Conservation (phyloP, 2,888 invertebrate genomes). For the Xylocampa areola region DNA sequence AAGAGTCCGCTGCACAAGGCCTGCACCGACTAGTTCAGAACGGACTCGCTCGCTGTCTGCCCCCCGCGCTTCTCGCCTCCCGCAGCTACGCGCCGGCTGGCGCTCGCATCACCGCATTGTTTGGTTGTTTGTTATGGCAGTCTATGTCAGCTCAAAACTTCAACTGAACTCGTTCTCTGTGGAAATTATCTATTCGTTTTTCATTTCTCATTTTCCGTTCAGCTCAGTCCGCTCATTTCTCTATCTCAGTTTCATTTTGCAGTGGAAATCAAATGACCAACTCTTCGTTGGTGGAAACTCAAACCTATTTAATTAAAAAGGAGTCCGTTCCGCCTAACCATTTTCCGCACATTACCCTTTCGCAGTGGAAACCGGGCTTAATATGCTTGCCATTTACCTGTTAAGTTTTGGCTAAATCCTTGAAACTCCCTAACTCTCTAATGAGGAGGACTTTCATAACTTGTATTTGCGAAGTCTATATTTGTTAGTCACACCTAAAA, state of each 20-base stretch:
- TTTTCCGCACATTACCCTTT: slow-evolving; percentile 1
- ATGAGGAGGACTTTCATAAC: slow-evolving; percentile 27
- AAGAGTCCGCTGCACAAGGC: too few relatives aligned
- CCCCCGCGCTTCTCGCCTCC: too few relatives aligned
- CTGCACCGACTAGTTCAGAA: too few relatives aligned
- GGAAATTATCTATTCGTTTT: slow-evolving; percentile 29
- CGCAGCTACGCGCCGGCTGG: too few relatives aligned
- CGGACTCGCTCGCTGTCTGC: too few relatives aligned
- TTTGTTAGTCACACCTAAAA: slow-evolving; percentile 13
- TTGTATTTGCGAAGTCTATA: slow-evolving; percentile 5
- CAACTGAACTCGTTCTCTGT: slow-evolving; percentile 30
- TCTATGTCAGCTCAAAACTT: slow-evolving; percentile 27
- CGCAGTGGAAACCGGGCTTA: slow-evolving; percentile 1
- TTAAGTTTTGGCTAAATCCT: slow-evolving; percentile 2
- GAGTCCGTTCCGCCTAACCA: slow-evolving; percentile 18
- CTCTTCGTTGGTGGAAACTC: slow-evolving; percentile 25
- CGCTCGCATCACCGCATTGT: too few relatives aligned
- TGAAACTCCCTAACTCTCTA: slow-evolving; percentile 12
- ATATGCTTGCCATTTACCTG: slow-evolving; percentile 8
- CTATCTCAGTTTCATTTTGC: slow-evolving; percentile 17
- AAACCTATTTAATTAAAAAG: slow-evolving; percentile 16
- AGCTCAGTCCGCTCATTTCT: slow-evolving; percentile 28
- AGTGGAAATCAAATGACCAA: slow-evolving; percentile 26
- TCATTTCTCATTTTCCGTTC: slow-evolving; percentile 36
- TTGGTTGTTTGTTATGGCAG: too few relatives aligned